Base-by-base conservation (phyloP, 2,797 vertebrate genomes). In the Toxotes lorentzi region DNA sequence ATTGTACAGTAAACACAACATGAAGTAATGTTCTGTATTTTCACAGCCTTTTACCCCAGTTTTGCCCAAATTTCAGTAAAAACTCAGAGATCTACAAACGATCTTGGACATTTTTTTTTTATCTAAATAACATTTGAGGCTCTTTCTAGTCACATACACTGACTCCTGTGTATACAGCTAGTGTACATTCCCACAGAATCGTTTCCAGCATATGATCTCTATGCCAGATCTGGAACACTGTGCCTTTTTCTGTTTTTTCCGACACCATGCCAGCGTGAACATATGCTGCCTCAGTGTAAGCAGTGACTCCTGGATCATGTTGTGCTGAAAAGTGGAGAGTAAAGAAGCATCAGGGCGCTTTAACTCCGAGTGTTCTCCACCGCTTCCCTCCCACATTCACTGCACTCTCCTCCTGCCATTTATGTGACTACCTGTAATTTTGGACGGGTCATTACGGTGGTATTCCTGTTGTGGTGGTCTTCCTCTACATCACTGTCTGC, bases 401-500 rank as follows among this genome's bases (percentile, higher is more conserved):
- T 34, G 48, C 70, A 48, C 62, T 51, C 9, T 73, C 63, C 61
- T 47, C 54, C 78, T 83, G 63, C 30, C 66, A 65, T 75, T 70
- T 38, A 19, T 60, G 50, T 59, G 68, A 62, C 65, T 35, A 45
- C 53, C 66, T 74, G 78, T 79, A 77, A 71, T 77, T 81, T 66
- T 70, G 73, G 66, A 73, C 0, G 34, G 62, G 65, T 81, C 77
- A 57, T 76, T 75, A 76, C 68, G 4, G 56, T 8, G n/a, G 38
- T 51, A 17, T 69, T 72, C 67, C 32, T 69, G 53, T 78, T 78
- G 71, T 47, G 27, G 27, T 30, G 27, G 59, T 24, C 60, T 14
- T 75, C 72, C 48, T 57, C 41, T 54, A 43, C 76, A 73, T 77
- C 64, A 27, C 56, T 77, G 57, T 82, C 82, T 64, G 59, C 65